Evolutionary conservation across 2,113 vertebrate species (phyloP).

Genomic region (Struthio camelus): DNA sequence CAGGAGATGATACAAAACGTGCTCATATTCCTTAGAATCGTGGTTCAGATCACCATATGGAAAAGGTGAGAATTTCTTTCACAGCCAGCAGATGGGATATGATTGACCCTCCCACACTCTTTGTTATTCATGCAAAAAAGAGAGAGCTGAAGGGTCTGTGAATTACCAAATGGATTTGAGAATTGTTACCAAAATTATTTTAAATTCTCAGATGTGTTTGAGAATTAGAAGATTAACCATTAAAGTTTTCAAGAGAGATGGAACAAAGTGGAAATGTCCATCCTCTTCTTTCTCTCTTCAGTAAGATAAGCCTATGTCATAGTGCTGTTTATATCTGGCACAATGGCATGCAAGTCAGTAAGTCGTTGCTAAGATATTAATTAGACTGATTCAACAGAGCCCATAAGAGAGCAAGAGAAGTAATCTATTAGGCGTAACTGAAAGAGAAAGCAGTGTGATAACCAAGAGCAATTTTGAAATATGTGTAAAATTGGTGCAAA

Average conservation of each 20-base stretch:
- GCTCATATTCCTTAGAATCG: not conserved
- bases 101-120: conserved; percentile 1
- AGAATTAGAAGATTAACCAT: not conserved
- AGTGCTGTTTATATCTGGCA: not conserved
- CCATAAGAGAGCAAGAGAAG: not conserved
- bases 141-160: not conserved
- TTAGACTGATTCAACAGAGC: not conserved
- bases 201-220: not conserved
- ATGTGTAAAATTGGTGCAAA: not conserved
- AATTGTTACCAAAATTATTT: not conserved
- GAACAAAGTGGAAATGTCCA: not conserved
- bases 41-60: not conserved
- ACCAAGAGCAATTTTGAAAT: not conserved
- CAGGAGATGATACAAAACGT: conserved; percentile 20
- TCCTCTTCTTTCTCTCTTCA: not conserved
- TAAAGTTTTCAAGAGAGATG: not conserved
- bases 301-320: not conserved
- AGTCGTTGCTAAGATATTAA: not conserved
- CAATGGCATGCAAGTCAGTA: not conserved
- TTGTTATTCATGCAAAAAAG: not conserved
- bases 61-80: conserved; percentile 41
- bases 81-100: conserved; percentile 51
- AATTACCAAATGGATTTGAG: not conserved
- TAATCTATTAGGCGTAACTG: not conserved
- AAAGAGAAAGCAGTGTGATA: not conserved